A percentile compares a stretch with the other conserved stretches of the same genome.
Evolutionary conservation across 1,140 invertebrate species (phyloP).

Genomic region (Himalopsyche phryganea): DNA sequence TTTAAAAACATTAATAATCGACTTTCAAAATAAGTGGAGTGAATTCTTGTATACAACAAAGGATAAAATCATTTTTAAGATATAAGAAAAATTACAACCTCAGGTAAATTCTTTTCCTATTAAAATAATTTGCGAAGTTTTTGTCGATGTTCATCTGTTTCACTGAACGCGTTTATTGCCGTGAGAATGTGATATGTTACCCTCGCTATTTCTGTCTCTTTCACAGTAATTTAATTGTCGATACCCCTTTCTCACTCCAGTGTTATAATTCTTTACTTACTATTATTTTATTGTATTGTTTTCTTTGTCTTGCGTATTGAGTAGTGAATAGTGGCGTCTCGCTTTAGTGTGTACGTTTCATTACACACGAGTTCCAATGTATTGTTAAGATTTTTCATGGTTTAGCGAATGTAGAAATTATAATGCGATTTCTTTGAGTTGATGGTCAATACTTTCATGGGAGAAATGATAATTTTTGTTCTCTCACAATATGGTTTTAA

Average conservation of each 20-base stretch:
- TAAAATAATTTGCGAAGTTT: not conserved
- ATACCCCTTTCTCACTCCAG: too few relatives aligned
- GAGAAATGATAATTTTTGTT: not conserved
- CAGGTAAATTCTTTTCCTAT: not conserved
- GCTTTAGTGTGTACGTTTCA: too few relatives aligned
- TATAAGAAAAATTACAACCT: too few relatives aligned
- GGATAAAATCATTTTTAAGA: too few relatives aligned
- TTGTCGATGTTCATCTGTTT: constrained; percentile 27
- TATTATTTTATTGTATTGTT: not conserved
- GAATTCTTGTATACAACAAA: too few relatives aligned
- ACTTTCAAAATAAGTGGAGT: too few relatives aligned
- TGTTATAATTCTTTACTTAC: too few relatives aligned
- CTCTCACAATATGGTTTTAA: too few relatives aligned
- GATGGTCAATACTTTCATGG: constrained; percentile 13
- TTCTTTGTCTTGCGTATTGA: not conserved
- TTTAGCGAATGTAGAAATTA: constrained; percentile 16
- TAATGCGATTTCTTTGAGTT: constrained; percentile 2
- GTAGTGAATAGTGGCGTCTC: not conserved
- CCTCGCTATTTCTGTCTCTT: not conserved
- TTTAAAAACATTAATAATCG: too few relatives aligned
- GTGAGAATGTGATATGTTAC: constrained; percentile 24
- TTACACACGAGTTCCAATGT: not conserved
- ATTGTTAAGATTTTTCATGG: not conserved
- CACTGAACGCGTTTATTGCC: constrained; percentile 27
- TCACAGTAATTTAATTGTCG: too few relatives aligned